A percentile compares a stretch with the other conserved stretches of the same genome.
These are phyloP conservation scores for Nephrocerus scutellatus DNA, from an alignment of 2,888 invertebrate species.

Conservation along the genomic window DNA sequence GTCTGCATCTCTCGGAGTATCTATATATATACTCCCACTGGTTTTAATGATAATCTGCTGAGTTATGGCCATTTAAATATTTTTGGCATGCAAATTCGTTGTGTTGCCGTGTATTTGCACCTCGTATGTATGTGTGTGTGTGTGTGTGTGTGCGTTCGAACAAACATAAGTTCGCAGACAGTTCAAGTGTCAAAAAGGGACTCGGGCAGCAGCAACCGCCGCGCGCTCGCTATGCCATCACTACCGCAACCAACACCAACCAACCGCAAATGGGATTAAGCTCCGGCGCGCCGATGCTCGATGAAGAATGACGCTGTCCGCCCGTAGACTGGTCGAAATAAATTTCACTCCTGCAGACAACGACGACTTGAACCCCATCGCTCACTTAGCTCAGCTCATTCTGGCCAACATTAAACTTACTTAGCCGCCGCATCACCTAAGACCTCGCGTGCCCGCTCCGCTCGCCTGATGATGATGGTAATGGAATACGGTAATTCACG, in stretches of 20 bases:
- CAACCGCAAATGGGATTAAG: slow-evolving; percentile 17
- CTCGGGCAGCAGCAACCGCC: too few species aligned
- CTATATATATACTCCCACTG: too few species aligned
- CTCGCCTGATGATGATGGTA: too few species aligned
- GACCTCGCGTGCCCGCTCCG: too few species aligned
- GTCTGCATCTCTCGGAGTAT: too few species aligned
- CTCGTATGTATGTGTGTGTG: slow-evolving; percentile 1
- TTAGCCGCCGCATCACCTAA: too few species aligned
- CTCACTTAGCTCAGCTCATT: slow-evolving; percentile 2
- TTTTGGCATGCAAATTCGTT: slow-evolving; percentile 35
- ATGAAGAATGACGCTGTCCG: slow-evolving; percentile 26
- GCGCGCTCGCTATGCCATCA: too few species aligned
- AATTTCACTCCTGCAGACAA: slow-evolving; percentile 21
- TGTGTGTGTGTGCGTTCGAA: slow-evolving; percentile 18
- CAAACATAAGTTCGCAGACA: too few species aligned
- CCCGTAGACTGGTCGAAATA: slow-evolving; percentile 24
- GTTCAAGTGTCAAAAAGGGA: too few species aligned
- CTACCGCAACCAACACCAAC: neutral
- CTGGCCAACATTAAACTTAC: neutral
- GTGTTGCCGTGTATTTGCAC: slow-evolving; percentile 24
- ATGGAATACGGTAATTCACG: slow-evolving; percentile 10
- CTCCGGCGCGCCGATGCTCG: too few species aligned
- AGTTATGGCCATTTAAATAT: slow-evolving; percentile 48
- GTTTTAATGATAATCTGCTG: slow-evolving; percentile 47
- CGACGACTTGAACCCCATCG: slow-evolving; percentile 4